Evolutionary conservation across 2,888 invertebrate genomes (phyloP), one percentile per base, ranked within the genome.

Genomic region (Cloeon dipterum): DNA sequence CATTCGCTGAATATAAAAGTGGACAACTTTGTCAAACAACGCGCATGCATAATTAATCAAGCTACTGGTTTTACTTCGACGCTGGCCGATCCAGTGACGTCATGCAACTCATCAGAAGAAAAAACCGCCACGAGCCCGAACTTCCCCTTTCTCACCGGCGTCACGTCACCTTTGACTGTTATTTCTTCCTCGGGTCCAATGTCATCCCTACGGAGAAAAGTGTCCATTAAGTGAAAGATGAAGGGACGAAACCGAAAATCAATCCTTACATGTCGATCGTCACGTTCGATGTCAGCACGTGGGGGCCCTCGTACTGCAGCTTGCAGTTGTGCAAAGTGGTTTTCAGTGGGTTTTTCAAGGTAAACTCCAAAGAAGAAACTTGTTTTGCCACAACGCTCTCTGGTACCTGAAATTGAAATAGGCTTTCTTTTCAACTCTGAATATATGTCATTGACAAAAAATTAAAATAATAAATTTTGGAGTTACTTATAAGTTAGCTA

Each of bases 341-440:
- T 39, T 70, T 65, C 44, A 82, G 52, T 0, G 82, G 82, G 56
- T 83, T 83, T 34, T 56, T 60, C 49, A 82, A 74, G 3, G 68
- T 63, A 13, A 76, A 57, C 2, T 58, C 59, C 1, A 70, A 63
- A 1, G 58, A 56, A 3, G 65, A 52, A 4, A 70, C 61, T 50
- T 63, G 57, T 3, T 63, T 67, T 8, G 70, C 54, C 5, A 64
- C 53, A 3, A 70, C 61, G 45, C 68, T 66, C n/a, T 62, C 64
- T 40, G 68, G 64, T 46, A 71, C 65, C 75, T 77, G 55, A 8
- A 54, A 51, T 38, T 42, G 40, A 32, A 36, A 26, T 21, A 42
- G 18, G 13, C 20, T 13, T 14, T 20, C 4, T 18, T 26, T n/a
- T n/a, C n/a, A n/a, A n/a, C n/a, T n/a, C n/a, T n/a, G n/a, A n/a